Percentiles rank a stretch among this genome's conserved stretches.
Evolutionary conservation across 2,888 invertebrate species (phyloP).

Genomic region (Gnatocerus cornutus): DNA sequence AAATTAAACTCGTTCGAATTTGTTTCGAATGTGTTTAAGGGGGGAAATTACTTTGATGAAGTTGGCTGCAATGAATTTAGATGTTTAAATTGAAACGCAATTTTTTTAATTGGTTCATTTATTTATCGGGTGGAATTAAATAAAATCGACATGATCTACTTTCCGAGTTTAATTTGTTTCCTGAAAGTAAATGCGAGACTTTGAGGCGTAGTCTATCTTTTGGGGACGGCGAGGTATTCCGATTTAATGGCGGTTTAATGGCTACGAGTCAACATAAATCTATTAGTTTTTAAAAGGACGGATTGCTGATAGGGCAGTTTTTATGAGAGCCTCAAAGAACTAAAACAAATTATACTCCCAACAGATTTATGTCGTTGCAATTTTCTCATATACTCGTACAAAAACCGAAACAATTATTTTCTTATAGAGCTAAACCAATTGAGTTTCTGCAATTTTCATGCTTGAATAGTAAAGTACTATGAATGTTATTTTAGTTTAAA

Average conservation of each 20-base stretch:
- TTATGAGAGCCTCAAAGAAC: too few species aligned
- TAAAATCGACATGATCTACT: conserved; percentile 25
- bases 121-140: conserved; percentile 27
- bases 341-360: too few species aligned
- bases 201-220: conserved; percentile 1
- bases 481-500: too few species aligned
- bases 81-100: conserved; percentile 30
- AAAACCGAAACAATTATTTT: too few species aligned
- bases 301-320: too few species aligned
- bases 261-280: not conserved
- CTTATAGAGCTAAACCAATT: too few species aligned
- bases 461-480: too few species aligned
- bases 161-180: conserved; percentile 15
- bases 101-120: conserved; percentile 25
- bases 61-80: conserved; percentile 21
- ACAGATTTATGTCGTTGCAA: too few species aligned
- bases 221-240: not conserved
- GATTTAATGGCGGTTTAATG: conserved; percentile 8
- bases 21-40: not conserved
- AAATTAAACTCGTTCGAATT: conserved; percentile 24
- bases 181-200: not conserved
- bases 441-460: too few species aligned
- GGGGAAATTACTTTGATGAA: conserved; percentile 30
- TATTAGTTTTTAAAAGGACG: not conserved
- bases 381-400: too few species aligned